phyloP scores from a whole-genome alignment of 2,113 vertebrate genomes.

The Atherinomorus stipes region DNA sequence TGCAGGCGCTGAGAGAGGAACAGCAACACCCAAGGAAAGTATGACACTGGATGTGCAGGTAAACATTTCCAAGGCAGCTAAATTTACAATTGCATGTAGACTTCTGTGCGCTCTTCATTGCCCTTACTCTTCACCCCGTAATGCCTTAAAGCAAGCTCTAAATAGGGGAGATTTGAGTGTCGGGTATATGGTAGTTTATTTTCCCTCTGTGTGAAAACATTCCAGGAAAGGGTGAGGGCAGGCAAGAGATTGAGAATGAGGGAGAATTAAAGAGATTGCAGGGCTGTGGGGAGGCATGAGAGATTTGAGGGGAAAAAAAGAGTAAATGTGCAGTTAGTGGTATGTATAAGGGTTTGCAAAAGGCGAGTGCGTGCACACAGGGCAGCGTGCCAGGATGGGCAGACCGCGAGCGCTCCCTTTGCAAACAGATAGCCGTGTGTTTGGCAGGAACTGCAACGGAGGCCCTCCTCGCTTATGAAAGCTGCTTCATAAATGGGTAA shows the following conservation, averaged over 20 bases:
- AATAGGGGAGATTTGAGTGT: conserved; percentile 44
- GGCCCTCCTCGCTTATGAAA: conserved; percentile 72
- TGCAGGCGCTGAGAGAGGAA: conserved; percentile 52
- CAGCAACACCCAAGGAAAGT: conserved; percentile 74
- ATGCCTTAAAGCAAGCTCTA: conserved; percentile 30
- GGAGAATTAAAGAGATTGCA: conserved; percentile 50
- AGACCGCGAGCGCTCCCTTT: conserved; percentile 49
- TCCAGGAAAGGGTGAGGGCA: conserved; percentile 63
- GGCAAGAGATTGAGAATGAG: conserved; percentile 41
- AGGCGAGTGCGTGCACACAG: conserved; percentile 23
- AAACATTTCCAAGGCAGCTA: conserved; percentile 73
- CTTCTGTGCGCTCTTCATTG: conserved; percentile 39
- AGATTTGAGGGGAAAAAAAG: conserved; percentile 47
- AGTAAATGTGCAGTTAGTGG: conserved; percentile 54
- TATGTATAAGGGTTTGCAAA: conserved; percentile 33
- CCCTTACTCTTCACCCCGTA: conserved; percentile 36
- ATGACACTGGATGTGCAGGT: conserved; percentile 71
- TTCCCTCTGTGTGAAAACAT: conserved; percentile 77
- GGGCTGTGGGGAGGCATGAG: conserved; percentile 14
- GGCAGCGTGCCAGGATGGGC: conserved; percentile 54
- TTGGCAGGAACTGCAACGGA: conserved; percentile 51
- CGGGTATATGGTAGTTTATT: conserved; percentile 64
- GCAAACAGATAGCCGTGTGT: conserved; percentile 71
- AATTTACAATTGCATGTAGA: conserved; percentile 49
- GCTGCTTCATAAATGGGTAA: conserved; percentile 81